Evolutionary conservation across 2,888 invertebrate species (phyloP), one percentile per base, ranked within the genome.

Genomic region (Ectemnius continuus): DNA sequence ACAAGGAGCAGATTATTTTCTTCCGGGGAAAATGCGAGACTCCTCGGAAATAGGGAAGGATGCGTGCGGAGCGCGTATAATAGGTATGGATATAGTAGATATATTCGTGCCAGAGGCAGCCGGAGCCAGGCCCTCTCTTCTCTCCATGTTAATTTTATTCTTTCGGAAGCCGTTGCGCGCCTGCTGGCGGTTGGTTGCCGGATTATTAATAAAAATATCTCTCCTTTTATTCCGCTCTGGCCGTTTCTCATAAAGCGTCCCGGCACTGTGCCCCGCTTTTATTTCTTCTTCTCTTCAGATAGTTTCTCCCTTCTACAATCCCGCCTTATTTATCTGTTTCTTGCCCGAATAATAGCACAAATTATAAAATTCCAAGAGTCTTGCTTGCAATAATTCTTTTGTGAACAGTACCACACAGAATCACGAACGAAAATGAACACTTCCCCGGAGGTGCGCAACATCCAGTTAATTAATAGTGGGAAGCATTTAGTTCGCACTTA

Each of bases 151-250:
- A 78, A 80, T 82, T 82, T 76, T 76, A 82, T 76, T 70, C 75
- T 64, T 68, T 62, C 70, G 70, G 61, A 70, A 48, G 71, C 71
- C 61, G 57, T 69, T 67, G 36, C 47, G 67, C 75, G 59, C 70
- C 48, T 62, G 75, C n/a, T 46, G 73, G 65, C 14, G 72, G 75
- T 82, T 70, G 70, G 73, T 66, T 70, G 67, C 14, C 36, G 57
- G 73, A 78, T 78, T 82, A 82, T 82, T 82, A 82, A 82, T 82
- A 82, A 80, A 82, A 82, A 80, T 82, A 71, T 82, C 57, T 73
- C 63, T 48, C 59, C 61, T 75, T 80, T 83, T 80, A 82, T 78
- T 76, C 76, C 47, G 73, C 63, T 66, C 60, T 62, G 68, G 71
- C 70, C 70, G 67, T 78, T 78, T 70, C 75, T 76, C 80, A 74